These are phyloP conservation scores for Cyanoliseus patagonus DNA, from an alignment of 2,113 vertebrate genomes.

Conservation along the genomic window DNA sequence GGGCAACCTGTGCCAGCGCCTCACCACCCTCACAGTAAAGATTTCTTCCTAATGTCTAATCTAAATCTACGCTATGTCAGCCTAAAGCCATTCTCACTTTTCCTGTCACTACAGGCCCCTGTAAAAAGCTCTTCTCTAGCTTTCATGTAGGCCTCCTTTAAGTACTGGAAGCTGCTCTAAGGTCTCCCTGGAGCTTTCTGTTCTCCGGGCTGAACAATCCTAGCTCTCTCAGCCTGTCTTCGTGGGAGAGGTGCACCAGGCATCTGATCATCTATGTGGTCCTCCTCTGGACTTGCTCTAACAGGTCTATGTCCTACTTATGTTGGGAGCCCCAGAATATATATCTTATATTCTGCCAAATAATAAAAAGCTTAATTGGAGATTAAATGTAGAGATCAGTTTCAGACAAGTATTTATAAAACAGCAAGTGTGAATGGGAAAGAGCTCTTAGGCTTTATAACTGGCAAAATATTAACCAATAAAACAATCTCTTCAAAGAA, in stretches of 20 bases:
- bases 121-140: neutral
- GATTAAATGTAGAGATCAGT: conserved; percentile 10
- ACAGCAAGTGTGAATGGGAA: neutral
- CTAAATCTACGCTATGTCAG: neutral
- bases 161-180: neutral
- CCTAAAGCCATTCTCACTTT: neutral
- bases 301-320: neutral
- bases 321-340: neutral
- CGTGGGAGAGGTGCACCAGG: neutral
- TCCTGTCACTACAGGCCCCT: neutral
- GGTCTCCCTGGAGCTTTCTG: neutral
- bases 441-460: neutral
- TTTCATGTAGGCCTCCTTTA: neutral
- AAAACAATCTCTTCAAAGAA: neutral
- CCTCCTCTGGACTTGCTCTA: neutral
- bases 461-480: neutral
- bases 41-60: neutral
- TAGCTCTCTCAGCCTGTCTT: neutral
- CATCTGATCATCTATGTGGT: neutral
- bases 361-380: conserved; percentile 29
- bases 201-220: neutral
- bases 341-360: conserved; percentile 19
- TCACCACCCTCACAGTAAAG: neutral
- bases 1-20: neutral
- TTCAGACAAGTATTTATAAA: neutral